Evolutionary conservation across 2,797 vertebrate species (phyloP).

Genomic region (Aphelocoma californica): DNA sequence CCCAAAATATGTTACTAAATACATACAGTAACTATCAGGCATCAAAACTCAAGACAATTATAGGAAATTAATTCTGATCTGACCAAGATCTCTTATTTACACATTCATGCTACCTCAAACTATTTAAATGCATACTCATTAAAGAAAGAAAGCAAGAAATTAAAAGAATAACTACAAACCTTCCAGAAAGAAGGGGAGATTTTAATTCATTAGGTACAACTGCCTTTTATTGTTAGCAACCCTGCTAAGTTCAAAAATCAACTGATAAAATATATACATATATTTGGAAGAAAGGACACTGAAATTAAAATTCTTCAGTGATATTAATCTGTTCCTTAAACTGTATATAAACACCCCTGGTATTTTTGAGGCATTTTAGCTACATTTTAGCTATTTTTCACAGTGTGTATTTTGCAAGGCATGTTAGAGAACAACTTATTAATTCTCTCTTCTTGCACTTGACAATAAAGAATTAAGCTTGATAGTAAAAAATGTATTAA

Average conservation of each 20-base stretch:
- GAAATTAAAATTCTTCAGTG: neutral
- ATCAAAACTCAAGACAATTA: neutral
- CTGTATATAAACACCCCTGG: neutral
- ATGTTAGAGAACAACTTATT: neutral
- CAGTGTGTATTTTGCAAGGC: neutral
- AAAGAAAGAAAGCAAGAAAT: neutral
- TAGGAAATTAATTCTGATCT: neutral
- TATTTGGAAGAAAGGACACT: neutral
- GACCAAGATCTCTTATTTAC: neutral
- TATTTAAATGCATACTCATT: neutral
- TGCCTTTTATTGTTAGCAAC: neutral
- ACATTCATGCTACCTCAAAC: neutral
- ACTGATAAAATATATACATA: neutral
- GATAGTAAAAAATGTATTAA: slow-evolving; percentile 29
- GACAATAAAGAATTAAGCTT: neutral
- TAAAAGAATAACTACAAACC: neutral
- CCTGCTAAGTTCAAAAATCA: neutral
- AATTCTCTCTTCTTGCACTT: slow-evolving; percentile 6
- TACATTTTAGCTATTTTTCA: neutral
- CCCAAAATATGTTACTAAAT: neutral
- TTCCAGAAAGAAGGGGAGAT: neutral
- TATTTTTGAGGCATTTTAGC: neutral
- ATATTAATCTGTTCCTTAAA: neutral
- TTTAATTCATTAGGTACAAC: neutral
- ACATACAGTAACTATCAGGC: neutral